These are phyloP conservation scores for Crenichthys baileyi DNA, from an alignment of 2,797 vertebrate genomes.

Conservation along the genomic window DNA sequence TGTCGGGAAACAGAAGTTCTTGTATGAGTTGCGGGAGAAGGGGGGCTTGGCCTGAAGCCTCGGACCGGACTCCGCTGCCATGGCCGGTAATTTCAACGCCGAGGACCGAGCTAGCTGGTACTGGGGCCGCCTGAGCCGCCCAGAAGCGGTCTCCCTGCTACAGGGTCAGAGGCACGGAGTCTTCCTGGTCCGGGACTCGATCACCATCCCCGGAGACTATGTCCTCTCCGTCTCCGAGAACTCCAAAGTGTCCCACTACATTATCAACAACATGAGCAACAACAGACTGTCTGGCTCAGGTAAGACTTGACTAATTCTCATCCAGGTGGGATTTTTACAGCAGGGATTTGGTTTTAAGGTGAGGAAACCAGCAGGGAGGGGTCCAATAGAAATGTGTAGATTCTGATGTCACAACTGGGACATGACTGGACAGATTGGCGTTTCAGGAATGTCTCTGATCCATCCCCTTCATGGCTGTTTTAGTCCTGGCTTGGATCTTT, in stretches of 20 bases:
- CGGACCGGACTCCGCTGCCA: slow-evolving; percentile 71
- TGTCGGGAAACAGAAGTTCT: slow-evolving; percentile 67
- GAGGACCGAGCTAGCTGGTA: slow-evolving; percentile 91
- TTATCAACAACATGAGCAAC: slow-evolving; percentile 90
- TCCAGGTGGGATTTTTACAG: background rate
- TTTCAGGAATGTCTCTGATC: slow-evolving; percentile 74
- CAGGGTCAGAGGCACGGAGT: slow-evolving; percentile 93
- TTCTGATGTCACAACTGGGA: slow-evolving; percentile 66
- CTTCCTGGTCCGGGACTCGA: slow-evolving; percentile 91
- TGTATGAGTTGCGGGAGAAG: slow-evolving; percentile 78
- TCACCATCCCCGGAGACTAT: slow-evolving; percentile 91
- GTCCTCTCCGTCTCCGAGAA: slow-evolving; percentile 94
- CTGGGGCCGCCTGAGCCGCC: slow-evolving; percentile 88
- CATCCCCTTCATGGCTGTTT: slow-evolving; percentile 1
- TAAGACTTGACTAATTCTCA: slow-evolving; percentile 37
- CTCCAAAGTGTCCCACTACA: slow-evolving; percentile 94
- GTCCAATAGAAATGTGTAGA: slow-evolving; percentile 49
- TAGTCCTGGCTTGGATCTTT: background rate
- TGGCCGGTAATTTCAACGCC: slow-evolving; percentile 93
- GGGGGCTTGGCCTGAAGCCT: slow-evolving; percentile 73
- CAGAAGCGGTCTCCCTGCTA: slow-evolving; percentile 86
- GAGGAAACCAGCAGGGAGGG: slow-evolving; percentile 12
- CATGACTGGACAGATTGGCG: slow-evolving; percentile 71
- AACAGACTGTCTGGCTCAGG: slow-evolving; percentile 78
- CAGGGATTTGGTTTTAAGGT: slow-evolving; percentile 13